Percentiles rank a stretch among this genome's conserved stretches.
phyloP scores from a whole-genome alignment of 2,113 vertebrate genomes.

The Corydoras sp. region DNA sequence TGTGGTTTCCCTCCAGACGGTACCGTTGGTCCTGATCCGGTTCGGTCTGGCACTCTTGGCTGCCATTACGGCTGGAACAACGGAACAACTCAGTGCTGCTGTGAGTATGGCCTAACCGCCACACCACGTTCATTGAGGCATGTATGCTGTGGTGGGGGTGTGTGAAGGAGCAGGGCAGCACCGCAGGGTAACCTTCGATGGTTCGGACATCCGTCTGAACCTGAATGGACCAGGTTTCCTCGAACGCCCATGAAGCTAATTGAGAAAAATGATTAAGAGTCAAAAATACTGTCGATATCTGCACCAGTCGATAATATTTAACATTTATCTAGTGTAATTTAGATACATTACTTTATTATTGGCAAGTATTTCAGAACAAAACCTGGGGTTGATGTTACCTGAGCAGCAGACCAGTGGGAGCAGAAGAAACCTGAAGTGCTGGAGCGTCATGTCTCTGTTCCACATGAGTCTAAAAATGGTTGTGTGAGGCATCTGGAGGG shows the following conservation, averaged over 20 bases:
- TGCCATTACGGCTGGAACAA: conserved; percentile 67
- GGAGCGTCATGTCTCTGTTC: no score
- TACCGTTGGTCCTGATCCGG: conserved; percentile 78
- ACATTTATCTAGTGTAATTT: no score
- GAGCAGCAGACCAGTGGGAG: no score
- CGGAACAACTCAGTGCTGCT: conserved; percentile 70
- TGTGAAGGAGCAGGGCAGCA: conserved; percentile 86
- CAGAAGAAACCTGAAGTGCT: no score
- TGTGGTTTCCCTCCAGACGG: conserved; percentile 81
- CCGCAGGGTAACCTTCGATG: conserved; percentile 71
- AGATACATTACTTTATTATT: no score
- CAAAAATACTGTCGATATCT: no score
- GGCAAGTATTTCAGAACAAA: no score
- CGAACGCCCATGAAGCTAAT: conserved; percentile 29
- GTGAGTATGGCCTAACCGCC: conserved; percentile 76
- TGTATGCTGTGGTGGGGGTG: conserved; percentile 82
- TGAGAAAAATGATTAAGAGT: no score
- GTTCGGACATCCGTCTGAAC: conserved; percentile 76
- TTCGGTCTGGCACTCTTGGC: conserved; percentile 69
- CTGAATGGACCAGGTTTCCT: conserved; percentile 79
- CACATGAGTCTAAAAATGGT: no score
- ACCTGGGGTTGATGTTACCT: no score
- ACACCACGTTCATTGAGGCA: conserved; percentile 75
- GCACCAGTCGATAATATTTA: no score
- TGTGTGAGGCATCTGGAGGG: no score